These are phyloP conservation scores for Hipparchia semele DNA, from an alignment of 2,888 invertebrate species.

Conservation along the genomic window DNA sequence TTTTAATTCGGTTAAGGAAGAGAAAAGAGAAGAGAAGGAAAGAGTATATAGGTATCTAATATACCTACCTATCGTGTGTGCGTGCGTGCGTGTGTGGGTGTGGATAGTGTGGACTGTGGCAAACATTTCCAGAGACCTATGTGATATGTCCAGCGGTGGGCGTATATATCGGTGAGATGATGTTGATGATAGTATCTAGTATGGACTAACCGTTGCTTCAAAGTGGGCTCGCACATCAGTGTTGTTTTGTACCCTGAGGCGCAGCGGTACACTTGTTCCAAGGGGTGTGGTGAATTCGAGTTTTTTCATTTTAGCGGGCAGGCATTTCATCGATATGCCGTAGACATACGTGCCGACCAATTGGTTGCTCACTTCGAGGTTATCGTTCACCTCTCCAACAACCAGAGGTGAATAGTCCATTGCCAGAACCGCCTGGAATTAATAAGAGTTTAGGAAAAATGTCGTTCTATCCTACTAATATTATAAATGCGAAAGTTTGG, in stretches of 20 bases:
- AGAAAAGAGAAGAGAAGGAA: no score
- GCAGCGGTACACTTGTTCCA: conserved; percentile 60
- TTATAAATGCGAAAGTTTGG: no score
- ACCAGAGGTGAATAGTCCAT: conserved; percentile 70
- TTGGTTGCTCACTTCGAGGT: conserved; percentile 60
- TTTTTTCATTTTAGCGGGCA: conserved; percentile 69
- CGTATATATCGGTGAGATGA: no score
- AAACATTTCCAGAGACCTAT: no score
- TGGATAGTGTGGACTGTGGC: no score
- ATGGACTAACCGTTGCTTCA: conserved; percentile 51
- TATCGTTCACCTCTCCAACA: conserved; percentile 62
- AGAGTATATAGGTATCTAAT: no score
- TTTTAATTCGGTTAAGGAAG: no score
- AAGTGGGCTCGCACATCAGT: conserved; percentile 60
- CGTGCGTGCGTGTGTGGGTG: no score
- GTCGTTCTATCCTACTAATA: no score
- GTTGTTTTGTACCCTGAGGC: conserved; percentile 68
- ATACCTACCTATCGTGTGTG: no score
- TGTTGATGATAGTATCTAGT: no score
- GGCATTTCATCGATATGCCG: conserved; percentile 62
- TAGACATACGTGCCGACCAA: conserved; percentile 65
- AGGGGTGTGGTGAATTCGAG: conserved; percentile 60
- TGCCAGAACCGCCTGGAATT: conserved; percentile 57
- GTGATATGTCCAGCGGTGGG: no score
- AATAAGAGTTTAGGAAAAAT: background rate